Evolutionary conservation across 2,888 invertebrate genomes (phyloP).

Genomic region (Electrophaes corylata): DNA sequence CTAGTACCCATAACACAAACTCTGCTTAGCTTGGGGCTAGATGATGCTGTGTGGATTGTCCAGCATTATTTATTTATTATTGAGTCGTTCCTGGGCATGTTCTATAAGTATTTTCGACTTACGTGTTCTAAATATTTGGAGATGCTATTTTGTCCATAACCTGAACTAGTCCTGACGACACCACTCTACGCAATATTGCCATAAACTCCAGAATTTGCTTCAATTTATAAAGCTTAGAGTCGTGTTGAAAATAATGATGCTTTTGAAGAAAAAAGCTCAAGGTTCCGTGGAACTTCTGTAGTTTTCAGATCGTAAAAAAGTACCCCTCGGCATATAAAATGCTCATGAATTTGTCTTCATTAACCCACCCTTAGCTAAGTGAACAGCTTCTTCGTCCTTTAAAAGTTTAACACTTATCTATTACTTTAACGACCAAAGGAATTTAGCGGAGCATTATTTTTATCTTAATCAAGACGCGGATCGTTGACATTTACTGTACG

Average conservation of each 20-base stretch:
- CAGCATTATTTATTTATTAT: no score
- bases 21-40: no score
- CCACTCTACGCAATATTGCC: slow-evolving; percentile 12
- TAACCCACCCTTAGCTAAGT: not conserved
- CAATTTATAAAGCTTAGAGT: slow-evolving; percentile 9
- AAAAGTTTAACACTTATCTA: slow-evolving; percentile 23
- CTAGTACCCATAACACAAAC: no score
- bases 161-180: not conserved
- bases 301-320: not conserved
- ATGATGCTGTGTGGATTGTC: no score
- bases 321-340: not conserved
- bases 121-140: no score
- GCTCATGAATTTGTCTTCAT: not conserved
- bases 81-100: no score
- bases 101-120: no score
- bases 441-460: slow-evolving; percentile 22
- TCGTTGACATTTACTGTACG: slow-evolving; percentile 26
- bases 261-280: not conserved
- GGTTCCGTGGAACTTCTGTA: not conserved
- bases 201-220: slow-evolving; percentile 12
- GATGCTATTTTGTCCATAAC: not conserved
- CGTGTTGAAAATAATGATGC: not conserved
- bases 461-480: slow-evolving; percentile 13
- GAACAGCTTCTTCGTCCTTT: slow-evolving; percentile 3
- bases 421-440: slow-evolving; percentile 24